Evolutionary conservation across 1,140 invertebrate genomes (phyloP).

Genomic region (Pseudomyrmex concolor): DNA sequence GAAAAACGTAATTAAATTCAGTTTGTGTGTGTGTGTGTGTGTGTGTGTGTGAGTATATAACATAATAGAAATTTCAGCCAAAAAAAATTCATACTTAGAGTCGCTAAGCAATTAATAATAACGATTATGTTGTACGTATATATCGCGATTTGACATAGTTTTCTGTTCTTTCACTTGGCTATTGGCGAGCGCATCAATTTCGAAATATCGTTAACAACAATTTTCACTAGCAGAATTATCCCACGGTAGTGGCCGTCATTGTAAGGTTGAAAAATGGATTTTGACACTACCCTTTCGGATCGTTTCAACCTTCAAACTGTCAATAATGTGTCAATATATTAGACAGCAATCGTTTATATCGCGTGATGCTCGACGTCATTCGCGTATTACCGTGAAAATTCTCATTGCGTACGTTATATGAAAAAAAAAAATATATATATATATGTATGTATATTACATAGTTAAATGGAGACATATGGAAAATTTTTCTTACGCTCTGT

Average conservation of each 20-base stretch:
- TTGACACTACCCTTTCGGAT: slow-evolving; percentile 70
- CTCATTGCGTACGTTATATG: background rate
- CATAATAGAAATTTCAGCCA: too few species aligned
- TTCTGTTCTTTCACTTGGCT: slow-evolving; percentile 10
- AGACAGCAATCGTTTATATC: slow-evolving; percentile 38
- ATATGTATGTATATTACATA: too few species aligned
- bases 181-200: slow-evolving; percentile 11
- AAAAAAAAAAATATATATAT: too few species aligned
- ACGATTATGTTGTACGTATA: slow-evolving; percentile 51
- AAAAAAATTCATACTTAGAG: too few species aligned
- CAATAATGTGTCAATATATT: slow-evolving; percentile 75
- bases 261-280: slow-evolving; percentile 79
- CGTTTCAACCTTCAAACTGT: slow-evolving; percentile 77
- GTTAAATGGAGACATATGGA: too few species aligned
- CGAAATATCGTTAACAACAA: slow-evolving; percentile 48
- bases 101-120: slow-evolving; percentile 19
- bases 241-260: slow-evolving; percentile 76
- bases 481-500: too few species aligned
- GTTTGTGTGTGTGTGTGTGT: too few species aligned
- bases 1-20: slow-evolving; percentile 3
- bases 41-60: too few species aligned
- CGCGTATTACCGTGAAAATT: background rate
- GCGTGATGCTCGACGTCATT: slow-evolving; percentile 19
- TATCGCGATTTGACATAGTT: slow-evolving; percentile 16
- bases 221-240: slow-evolving; percentile 49